Conservation (phyloP, 1,140 invertebrate species). For the Drosophila biarmipes region DNA sequence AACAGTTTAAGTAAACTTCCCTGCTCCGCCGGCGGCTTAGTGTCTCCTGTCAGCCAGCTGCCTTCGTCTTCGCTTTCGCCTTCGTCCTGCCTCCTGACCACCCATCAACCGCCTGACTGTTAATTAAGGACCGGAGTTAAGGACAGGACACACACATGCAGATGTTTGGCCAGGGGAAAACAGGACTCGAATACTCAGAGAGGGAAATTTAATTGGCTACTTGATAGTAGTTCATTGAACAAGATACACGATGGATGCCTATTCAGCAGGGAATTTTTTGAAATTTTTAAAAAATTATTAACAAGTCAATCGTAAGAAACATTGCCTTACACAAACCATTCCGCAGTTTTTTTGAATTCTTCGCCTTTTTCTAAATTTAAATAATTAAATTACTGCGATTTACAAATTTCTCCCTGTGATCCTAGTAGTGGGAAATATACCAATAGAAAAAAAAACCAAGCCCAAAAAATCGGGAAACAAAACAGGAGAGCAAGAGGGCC, state of each 20-base stretch:
- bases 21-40: slow-evolving; percentile 5
- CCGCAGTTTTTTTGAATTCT: too few relatives aligned
- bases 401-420: not conserved
- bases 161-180: slow-evolving; percentile 4
- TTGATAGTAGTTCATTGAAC: not conserved
- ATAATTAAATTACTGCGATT: not conserved
- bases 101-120: slow-evolving; percentile 20
- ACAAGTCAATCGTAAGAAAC: too few relatives aligned
- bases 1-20: slow-evolving; percentile 14
- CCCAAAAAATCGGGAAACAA: not conserved
- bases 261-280: not conserved
- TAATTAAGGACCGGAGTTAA: slow-evolving; percentile 29
- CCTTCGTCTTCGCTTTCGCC: not conserved
- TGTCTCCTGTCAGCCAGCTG: slow-evolving; percentile 1
- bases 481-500: not conserved
- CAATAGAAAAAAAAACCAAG: not conserved
- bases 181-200: not conserved
- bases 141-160: slow-evolving; percentile 11
- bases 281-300: not conserved
- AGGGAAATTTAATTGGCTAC: not conserved
- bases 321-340: too few relatives aligned
- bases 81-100: not conserved
- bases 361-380: too few relatives aligned
- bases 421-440: not conserved
- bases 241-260: not conserved